phyloP scores from a whole-genome alignment of 2,113 vertebrate genomes.

The Piaya cayana region DNA sequence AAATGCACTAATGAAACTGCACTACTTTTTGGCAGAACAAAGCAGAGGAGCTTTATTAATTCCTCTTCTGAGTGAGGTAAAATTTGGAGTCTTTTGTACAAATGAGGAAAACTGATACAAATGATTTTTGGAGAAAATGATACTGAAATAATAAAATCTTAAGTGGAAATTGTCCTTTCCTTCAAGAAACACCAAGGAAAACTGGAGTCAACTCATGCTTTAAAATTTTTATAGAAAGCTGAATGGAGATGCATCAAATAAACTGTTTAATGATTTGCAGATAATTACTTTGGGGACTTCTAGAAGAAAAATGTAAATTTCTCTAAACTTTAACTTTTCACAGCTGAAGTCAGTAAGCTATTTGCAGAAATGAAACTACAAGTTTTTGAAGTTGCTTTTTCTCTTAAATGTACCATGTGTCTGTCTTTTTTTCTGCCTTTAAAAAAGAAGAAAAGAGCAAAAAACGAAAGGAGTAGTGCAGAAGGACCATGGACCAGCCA shows the following conservation, averaged over 20 bases:
- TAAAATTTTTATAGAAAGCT: neutral
- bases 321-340: slow-evolving; percentile 35
- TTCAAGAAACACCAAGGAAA: neutral
- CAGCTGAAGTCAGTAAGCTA: slow-evolving; percentile 34
- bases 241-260: neutral
- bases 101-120: neutral
- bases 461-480: neutral
- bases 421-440: neutral
- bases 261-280: slow-evolving; percentile 43
- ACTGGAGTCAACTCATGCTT: neutral
- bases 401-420: slow-evolving; percentile 17
- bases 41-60: slow-evolving; percentile 7
- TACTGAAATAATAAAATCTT: neutral
- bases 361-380: slow-evolving; percentile 9
- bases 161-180: neutral
- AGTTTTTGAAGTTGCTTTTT: slow-evolving; percentile 43
- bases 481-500: neutral
- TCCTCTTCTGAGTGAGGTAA: neutral
- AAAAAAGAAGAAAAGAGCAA: neutral
- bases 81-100: neutral
- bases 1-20: neutral
- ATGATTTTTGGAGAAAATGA: neutral
- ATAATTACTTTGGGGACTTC: neutral
- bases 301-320: neutral
- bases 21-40: neutral